Base-by-base conservation (phyloP, 2,888 invertebrate genomes). In the Folsomia manolachei region DNA sequence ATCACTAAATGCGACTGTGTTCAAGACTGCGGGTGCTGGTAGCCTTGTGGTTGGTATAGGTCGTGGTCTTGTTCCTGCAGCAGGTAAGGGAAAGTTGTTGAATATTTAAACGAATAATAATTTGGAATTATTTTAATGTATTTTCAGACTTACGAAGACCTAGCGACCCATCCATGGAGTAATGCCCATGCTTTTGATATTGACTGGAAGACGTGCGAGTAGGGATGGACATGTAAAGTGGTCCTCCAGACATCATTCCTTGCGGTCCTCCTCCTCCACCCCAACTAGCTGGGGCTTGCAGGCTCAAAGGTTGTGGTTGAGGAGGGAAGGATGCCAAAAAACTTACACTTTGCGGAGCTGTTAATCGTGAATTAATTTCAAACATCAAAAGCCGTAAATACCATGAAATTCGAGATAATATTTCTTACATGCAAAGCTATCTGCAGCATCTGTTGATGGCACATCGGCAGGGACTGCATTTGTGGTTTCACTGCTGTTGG, bases 401-500 rank as follows among this genome's bases (percentile, higher is more conserved):
- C 39, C 4, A 39, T 39, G 39, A 39, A 39, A n/a, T n/a, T n/a
- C n/a, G n/a, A n/a, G n/a, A n/a, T n/a, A n/a, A n/a, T 53, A n/a
- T n/a, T 11, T 26, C 69, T 67, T 76, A 78, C 78, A 73, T n/a
- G 71, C 75, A 51, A 76, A 66, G 62, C 76, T 78, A 39, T 78
- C 78, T 1, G 67, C 68, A 14, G 27, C 60, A 27, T 73, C 76
- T 14, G 56, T 14, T 11, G 73, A 73, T 14, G 69, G 64, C 1
- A 65, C 74, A 70, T 76, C 78, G 0, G 76, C 68, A 2, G 79
- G 70, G 24, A 75, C 72, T 1, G 81, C 69, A 39, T 79, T 73
- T 9, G 79, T 71, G 1, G 77, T 74, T 27, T 78, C 79, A 21
- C 74, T 78, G 23, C 71, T 85, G 2, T 88, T 86, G 27, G 89